Conservation (phyloP, 1,140 invertebrate genomes). For the Philotrypesis tridentata region DNA sequence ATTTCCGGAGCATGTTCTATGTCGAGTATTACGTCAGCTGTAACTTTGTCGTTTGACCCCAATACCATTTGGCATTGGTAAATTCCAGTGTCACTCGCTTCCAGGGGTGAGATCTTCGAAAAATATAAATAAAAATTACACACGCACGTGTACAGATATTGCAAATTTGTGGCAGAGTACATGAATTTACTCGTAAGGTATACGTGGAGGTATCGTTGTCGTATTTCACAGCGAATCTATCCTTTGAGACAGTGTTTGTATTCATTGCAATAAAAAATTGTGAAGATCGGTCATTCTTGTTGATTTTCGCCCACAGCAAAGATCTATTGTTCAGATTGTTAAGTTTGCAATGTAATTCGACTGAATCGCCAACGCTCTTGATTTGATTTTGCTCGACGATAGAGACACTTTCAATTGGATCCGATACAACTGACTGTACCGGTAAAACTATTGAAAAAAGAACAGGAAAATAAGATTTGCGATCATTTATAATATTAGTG, state of each 20-base stretch:
- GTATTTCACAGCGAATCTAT: neutral
- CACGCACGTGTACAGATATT: too few species aligned
- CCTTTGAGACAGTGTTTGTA: neutral
- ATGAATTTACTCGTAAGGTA: neutral
- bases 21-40: neutral
- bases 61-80: neutral
- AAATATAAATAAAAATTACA: neutral
- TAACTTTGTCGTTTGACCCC: neutral
- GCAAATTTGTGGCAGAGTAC: too few species aligned
- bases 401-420: neutral
- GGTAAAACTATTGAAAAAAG: neutral
- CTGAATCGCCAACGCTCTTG: neutral
- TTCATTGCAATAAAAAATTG: neutral
- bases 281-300: neutral
- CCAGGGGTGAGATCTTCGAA: neutral
- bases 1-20: slow-evolving; percentile 10
- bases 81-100: neutral
- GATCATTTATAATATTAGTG: neutral
- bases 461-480: too few species aligned
- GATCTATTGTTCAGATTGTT: neutral
- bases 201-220: neutral
- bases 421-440: neutral
- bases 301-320: neutral
- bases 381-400: neutral
- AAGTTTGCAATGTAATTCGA: neutral